phyloP scores from a whole-genome alignment of 2,113 vertebrate species.

The Albula goreensis region DNA sequence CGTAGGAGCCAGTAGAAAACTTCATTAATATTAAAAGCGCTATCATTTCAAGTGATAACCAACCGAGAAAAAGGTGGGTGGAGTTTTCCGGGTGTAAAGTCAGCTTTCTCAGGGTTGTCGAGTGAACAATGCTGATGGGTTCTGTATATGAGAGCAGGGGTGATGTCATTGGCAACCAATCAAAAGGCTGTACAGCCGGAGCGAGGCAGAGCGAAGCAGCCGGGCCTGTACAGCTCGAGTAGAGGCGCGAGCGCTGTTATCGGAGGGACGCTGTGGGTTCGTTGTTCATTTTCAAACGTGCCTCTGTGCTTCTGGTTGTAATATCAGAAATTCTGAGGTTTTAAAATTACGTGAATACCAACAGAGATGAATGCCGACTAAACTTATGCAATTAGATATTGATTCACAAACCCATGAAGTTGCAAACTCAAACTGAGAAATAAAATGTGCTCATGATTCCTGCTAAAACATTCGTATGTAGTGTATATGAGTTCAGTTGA shows the following conservation, averaged over 20 bases:
- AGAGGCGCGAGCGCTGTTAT: slow-evolving; percentile 23
- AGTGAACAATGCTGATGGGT: slow-evolving; percentile 46
- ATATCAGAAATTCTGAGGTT: background rate
- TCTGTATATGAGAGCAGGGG: slow-evolving; percentile 49
- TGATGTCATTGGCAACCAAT: slow-evolving; percentile 93
- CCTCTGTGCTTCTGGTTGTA: background rate
- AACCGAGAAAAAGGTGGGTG: slow-evolving; percentile 54
- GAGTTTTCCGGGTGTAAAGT: slow-evolving; percentile 24
- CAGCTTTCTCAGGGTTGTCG: slow-evolving; percentile 46
- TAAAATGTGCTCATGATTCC: too few relatives aligned
- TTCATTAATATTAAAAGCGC: slow-evolving; percentile 56
- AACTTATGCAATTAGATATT: background rate
- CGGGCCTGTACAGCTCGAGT: slow-evolving; percentile 56
- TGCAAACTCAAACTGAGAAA: background rate
- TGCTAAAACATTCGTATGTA: too few relatives aligned
- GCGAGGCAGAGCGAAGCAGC: slow-evolving; percentile 54
- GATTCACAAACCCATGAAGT: background rate
- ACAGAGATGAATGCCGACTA: background rate
- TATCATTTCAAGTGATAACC: slow-evolving; percentile 46
- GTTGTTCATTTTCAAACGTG: background rate
- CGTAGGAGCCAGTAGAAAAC: slow-evolving; percentile 60
- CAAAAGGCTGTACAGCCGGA: slow-evolving; percentile 58
- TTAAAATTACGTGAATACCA: background rate
- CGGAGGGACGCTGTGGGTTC: background rate
- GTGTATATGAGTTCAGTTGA: too few relatives aligned